phyloP scores from a whole-genome alignment of 2,113 vertebrate species.

The Ciconia boyciana region DNA sequence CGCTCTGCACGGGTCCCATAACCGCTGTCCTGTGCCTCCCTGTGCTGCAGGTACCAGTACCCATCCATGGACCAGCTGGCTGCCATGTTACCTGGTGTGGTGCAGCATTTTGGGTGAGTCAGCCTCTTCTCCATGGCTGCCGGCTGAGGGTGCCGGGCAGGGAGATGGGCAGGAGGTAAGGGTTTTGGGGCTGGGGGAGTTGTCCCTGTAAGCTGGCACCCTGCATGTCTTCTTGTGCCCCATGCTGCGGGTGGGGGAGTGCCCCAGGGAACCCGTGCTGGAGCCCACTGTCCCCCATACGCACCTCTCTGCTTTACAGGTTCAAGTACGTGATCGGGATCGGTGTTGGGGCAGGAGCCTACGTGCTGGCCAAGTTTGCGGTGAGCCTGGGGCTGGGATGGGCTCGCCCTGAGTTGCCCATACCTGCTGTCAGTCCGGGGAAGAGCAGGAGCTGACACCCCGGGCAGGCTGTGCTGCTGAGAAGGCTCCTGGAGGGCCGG shows the following conservation, averaged over 20 bases:
- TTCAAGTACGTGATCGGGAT: slow-evolving; percentile 97
- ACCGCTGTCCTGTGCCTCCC: not conserved
- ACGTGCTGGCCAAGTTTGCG: slow-evolving; percentile 93
- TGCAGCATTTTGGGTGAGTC: slow-evolving; percentile 95
- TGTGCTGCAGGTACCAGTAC: slow-evolving; percentile 87
- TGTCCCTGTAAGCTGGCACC: not conserved
- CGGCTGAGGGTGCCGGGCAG: not conserved
- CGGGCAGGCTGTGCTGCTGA: not conserved
- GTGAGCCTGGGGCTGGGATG: slow-evolving; percentile 71
- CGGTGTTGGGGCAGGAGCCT: slow-evolving; percentile 93
- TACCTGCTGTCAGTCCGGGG: not conserved
- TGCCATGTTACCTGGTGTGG: slow-evolving; percentile 92
- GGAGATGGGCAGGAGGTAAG: no score
- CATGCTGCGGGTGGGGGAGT: not conserved
- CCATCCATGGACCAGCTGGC: slow-evolving; percentile 98
- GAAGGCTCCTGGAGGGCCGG: not conserved
- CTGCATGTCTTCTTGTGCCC: not conserved
- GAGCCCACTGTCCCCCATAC: accelerated
- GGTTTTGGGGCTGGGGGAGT: not conserved
- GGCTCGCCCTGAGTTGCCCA: not conserved
- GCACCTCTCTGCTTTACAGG: slow-evolving; percentile 61
- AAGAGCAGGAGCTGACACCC: not conserved
- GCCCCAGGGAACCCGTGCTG: not conserved
- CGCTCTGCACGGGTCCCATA: not conserved
- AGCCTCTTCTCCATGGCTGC: not conserved